Conservation (phyloP, 2,888 invertebrate genomes). For the Ichneumoninae sp. region DNA sequence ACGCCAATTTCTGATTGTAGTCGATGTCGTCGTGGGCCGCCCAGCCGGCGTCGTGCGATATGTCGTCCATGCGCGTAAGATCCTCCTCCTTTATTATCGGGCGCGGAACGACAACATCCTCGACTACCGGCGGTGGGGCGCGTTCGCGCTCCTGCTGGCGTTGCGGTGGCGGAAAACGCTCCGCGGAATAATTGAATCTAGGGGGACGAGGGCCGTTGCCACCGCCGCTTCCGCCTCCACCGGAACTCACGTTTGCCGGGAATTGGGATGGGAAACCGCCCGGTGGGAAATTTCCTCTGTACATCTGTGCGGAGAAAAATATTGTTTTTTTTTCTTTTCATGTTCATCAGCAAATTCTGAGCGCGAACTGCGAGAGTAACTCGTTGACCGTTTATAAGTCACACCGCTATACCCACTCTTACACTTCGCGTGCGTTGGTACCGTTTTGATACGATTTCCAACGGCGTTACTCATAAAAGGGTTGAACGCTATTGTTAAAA, state of each 20-base stretch:
- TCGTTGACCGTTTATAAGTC: background rate
- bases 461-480: too few relatives aligned
- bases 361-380: background rate
- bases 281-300: constrained; percentile 83
- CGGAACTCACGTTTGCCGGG: constrained; percentile 77
- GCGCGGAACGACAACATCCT: constrained; percentile 89
- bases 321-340: background rate
- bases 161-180: constrained; percentile 78
- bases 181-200: constrained; percentile 81
- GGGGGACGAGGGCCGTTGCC: constrained; percentile 79
- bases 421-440: too few relatives aligned
- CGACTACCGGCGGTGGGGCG: constrained; percentile 84
- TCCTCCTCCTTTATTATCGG: constrained; percentile 98
- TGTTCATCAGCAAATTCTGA: background rate
- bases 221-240: constrained; percentile 67
- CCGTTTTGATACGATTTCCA: too few relatives aligned
- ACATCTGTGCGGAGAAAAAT: constrained; percentile 79
- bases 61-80: constrained; percentile 95
- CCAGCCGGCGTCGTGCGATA: constrained; percentile 96
- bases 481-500: too few relatives aligned
- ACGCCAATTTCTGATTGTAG: constrained; percentile 96
- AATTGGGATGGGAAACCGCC: constrained; percentile 82
- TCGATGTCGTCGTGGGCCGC: constrained; percentile 96
- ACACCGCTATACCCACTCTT: too few relatives aligned
- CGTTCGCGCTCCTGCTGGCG: constrained; percentile 80